Percentiles rank a stretch among this genome's conserved stretches.
Evolutionary conservation across 2,888 invertebrate species (phyloP).

Genomic region (Rhingia rostrata): DNA sequence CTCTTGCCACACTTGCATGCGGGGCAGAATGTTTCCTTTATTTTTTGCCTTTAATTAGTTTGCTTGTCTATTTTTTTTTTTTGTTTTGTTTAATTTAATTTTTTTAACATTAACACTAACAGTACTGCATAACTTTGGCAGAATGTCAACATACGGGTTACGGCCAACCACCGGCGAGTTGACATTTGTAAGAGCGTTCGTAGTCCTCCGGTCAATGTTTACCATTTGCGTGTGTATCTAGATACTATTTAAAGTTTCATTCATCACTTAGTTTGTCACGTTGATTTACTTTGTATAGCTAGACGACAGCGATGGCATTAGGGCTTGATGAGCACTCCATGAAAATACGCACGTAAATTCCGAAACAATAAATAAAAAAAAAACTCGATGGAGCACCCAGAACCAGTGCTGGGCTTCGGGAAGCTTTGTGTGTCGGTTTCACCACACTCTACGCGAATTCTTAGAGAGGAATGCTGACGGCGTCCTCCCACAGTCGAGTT

Average conservation of each 20-base stretch:
- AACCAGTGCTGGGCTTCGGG: not conserved
- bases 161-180: constrained; percentile 22
- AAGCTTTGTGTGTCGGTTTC: constrained; percentile 33
- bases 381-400: not conserved
- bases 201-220: constrained; percentile 36
- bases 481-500: constrained; percentile 69
- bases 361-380: not conserved
- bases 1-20: constrained; percentile 24
- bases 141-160: not conserved
- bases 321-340: not conserved
- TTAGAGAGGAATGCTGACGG: constrained; percentile 49
- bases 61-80: constrained; percentile 21
- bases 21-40: constrained; percentile 44
- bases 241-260: constrained; percentile 26
- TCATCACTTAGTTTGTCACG: constrained; percentile 15
- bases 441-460: constrained; percentile 56
- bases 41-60: constrained; percentile 67
- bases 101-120: constrained; percentile 30
- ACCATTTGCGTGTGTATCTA: constrained; percentile 15
- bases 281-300: not conserved
- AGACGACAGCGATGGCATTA: too few relatives aligned
- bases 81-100: constrained; percentile 13
- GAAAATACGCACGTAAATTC: constrained; percentile 19
- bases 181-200: constrained; percentile 18
- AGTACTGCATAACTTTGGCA: constrained; percentile 25